These are phyloP conservation scores for Drosophila phalerata DNA, from an alignment of 2,888 invertebrate genomes.

Conservation along the genomic window DNA sequence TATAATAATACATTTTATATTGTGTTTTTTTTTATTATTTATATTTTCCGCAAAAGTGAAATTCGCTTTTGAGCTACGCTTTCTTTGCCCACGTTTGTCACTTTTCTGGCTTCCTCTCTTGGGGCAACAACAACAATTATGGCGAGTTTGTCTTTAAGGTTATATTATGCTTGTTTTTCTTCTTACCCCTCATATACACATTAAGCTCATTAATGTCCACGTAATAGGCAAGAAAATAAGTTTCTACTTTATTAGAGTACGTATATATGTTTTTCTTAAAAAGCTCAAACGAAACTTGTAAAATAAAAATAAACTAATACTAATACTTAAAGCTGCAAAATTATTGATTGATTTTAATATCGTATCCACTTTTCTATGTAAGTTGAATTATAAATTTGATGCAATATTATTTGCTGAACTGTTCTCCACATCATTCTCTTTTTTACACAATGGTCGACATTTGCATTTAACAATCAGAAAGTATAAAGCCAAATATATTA, in stretches of 20 bases:
- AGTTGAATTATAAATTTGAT: no score
- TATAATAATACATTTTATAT: conserved; percentile 14
- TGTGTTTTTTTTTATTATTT: not conserved
- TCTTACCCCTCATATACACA: conserved; percentile 25
- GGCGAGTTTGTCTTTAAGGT: conserved; percentile 45
- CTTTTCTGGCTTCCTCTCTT: conserved; percentile 71
- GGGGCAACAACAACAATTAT: conserved; percentile 36
- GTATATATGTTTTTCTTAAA: not conserved
- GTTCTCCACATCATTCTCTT: not conserved
- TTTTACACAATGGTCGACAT: conserved; percentile 4
- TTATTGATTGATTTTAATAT: not conserved
- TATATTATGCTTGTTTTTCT: conserved; percentile 33
- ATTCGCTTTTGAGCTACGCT: conserved; percentile 58
- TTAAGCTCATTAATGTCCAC: conserved; percentile 41
- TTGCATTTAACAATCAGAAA: conserved; percentile 54
- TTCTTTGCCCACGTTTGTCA: conserved; percentile 49
- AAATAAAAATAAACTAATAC: conserved; percentile 4
- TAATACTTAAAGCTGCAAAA: conserved; percentile 4
- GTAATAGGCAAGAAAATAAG: conserved; percentile 37
- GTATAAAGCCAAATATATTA: conserved; percentile 62
- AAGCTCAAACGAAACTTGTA: conserved; percentile 1
- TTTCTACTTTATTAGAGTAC: conserved; percentile 15
- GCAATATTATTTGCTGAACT: not conserved
- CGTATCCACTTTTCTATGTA: not conserved
- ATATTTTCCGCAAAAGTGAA: conserved; percentile 70